Conservation (phyloP, 2,888 invertebrate genomes). For the Halictus ligatus region DNA sequence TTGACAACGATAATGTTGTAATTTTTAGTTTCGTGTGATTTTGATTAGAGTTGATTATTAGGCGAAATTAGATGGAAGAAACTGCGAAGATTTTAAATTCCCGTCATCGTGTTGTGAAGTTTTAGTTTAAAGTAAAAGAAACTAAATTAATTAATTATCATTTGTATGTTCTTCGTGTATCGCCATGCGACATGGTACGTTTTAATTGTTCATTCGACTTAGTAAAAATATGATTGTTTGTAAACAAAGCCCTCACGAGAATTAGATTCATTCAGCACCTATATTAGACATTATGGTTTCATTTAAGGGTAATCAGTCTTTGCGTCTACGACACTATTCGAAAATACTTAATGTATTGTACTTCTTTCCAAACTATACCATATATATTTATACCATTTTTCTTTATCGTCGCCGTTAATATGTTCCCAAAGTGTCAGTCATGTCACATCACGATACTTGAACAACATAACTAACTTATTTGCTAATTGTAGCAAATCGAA, state of each 20-base stretch:
- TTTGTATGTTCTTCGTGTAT: background rate
- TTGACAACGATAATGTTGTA: background rate
- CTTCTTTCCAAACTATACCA: background rate
- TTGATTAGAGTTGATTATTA: background rate
- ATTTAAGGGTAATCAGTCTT: conserved; percentile 54
- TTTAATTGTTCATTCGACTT: background rate
- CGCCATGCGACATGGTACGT: background rate
- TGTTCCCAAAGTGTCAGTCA: background rate
- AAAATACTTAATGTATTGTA: background rate
- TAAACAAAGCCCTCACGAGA: background rate
- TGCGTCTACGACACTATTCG: background rate
- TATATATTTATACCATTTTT: background rate
- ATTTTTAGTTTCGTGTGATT: background rate
- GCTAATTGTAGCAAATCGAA: background rate
- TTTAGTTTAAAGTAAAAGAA: background rate
- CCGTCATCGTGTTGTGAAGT: background rate
- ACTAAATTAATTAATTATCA: background rate
- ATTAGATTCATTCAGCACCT: conserved; percentile 5
- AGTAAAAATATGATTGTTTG: background rate
- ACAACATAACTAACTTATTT: background rate
- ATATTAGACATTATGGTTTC: conserved; percentile 16
- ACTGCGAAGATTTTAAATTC: background rate
- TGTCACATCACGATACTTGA: background rate
- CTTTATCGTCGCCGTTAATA: background rate
- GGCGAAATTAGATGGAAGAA: background rate